Evolutionary conservation across 2,888 invertebrate species (phyloP).

Genomic region (Dendrolimus pini): DNA sequence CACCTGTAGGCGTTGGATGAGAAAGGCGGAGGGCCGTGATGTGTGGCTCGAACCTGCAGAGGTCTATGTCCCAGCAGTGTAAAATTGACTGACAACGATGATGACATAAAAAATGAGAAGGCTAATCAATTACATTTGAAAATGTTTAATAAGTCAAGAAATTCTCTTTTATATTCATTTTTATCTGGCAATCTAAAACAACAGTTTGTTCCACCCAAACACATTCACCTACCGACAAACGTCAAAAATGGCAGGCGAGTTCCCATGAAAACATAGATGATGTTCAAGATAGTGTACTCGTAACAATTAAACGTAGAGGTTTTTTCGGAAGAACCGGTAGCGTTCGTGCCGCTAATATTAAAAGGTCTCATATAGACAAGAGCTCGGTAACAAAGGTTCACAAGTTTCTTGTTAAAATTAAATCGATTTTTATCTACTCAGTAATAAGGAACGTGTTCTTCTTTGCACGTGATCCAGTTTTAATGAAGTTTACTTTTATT

Average conservation of each 20-base stretch:
- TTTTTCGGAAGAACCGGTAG: conserved; percentile 56
- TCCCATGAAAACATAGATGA: conserved; percentile 70
- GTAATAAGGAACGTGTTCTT: conserved; percentile 49
- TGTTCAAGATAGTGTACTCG: conserved; percentile 49
- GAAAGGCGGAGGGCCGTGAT: too few species aligned
- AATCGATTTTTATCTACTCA: conserved; percentile 61
- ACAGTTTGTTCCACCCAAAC: background rate
- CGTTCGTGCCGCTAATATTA: conserved; percentile 67
- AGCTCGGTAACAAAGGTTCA: conserved; percentile 54
- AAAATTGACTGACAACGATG: too few species aligned
- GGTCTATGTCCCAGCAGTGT: too few species aligned
- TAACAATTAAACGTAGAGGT: conserved; percentile 64
- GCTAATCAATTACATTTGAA: too few species aligned
- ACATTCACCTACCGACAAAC: conserved; percentile 60
- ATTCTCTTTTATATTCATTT: too few species aligned
- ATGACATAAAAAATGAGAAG: too few species aligned
- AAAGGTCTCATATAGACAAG: conserved; percentile 46
- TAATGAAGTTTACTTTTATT: conserved; percentile 32
- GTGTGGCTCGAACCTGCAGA: too few species aligned
- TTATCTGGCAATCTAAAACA: too few species aligned
- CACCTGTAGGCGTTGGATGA: too few species aligned
- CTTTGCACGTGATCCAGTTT: conserved; percentile 66
- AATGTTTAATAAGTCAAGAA: too few species aligned
- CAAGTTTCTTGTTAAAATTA: conserved; percentile 67
- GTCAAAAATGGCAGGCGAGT: conserved; percentile 53